A percentile compares a stretch with the other conserved stretches of the same genome.
Conservation (phyloP, 2,888 invertebrate species). For the Venusia cambrica region DNA sequence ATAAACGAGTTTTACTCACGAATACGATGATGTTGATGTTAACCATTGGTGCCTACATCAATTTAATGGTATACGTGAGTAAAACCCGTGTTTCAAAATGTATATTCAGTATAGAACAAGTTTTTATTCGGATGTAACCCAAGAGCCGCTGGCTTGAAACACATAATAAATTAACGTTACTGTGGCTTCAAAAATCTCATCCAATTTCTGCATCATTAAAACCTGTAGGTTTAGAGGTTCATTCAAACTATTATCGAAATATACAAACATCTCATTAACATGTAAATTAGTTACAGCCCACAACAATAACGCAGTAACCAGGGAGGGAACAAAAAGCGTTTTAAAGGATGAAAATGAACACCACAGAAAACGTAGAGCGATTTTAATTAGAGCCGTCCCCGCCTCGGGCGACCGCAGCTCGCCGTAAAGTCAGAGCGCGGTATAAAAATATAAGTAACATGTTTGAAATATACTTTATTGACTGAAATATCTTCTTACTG, state of each 20-base stretch:
- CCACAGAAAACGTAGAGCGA: constrained; percentile 68
- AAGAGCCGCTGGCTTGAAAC: no score
- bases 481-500: constrained; percentile 26
- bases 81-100: constrained; percentile 7
- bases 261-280: constrained; percentile 69
- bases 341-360: constrained; percentile 74
- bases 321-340: constrained; percentile 68
- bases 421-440: constrained; percentile 50
- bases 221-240: constrained; percentile 33
- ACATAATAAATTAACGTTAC: no score
- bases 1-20: no score
- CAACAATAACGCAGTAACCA: constrained; percentile 70
- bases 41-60: no score
- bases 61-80: constrained; percentile 1
- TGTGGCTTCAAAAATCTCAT: constrained; percentile 5
- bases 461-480: constrained; percentile 25
- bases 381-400: constrained; percentile 73
- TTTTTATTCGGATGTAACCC: no score
- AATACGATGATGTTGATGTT: no score
- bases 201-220: constrained; percentile 14
- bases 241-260: constrained; percentile 44
- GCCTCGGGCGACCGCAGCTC: constrained; percentile 66
- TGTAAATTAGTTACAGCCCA: constrained; percentile 75
- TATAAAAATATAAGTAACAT: constrained; percentile 46
- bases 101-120: no score